phyloP scores from a whole-genome alignment of 2,113 vertebrate species.

The Oryzias curvinotus region DNA sequence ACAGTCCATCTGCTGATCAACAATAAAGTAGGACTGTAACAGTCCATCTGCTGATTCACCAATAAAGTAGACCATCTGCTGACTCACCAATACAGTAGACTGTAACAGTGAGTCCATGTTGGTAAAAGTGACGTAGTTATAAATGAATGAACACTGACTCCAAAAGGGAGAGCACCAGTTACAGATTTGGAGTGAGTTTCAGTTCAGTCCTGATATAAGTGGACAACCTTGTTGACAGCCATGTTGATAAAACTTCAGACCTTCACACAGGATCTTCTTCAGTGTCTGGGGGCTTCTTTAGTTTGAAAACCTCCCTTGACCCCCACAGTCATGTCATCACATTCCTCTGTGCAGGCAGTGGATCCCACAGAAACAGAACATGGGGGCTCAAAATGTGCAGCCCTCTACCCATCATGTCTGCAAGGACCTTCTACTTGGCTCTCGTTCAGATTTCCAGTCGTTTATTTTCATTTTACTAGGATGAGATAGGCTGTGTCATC shows the following conservation, averaged over 20 bases:
- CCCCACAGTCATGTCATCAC: constrained; percentile 54
- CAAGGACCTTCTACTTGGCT: constrained; percentile 53
- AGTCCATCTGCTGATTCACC: too few relatives aligned
- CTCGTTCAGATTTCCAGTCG: constrained; percentile 51
- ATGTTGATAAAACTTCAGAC: constrained; percentile 16
- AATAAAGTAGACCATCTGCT: too few relatives aligned
- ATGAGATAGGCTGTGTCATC: constrained; percentile 71
- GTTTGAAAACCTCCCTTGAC: constrained; percentile 36
- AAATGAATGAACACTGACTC: background rate
- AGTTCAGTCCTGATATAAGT: constrained; percentile 20
- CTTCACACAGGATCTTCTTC: constrained; percentile 37
- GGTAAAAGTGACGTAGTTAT: constrained; percentile 4
- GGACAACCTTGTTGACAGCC: constrained; percentile 23
- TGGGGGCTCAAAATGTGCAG: constrained; percentile 42
- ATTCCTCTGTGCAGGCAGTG: constrained; percentile 39
- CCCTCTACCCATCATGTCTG: constrained; percentile 38
- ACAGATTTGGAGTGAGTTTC: constrained; percentile 6
- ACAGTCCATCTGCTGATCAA: too few relatives aligned
- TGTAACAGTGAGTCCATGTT: constrained; percentile 8
- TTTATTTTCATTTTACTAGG: constrained; percentile 71
- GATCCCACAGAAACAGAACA: constrained; percentile 38
- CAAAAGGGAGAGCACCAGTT: constrained; percentile 3
- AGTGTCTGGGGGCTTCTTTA: constrained; percentile 29
- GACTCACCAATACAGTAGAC: constrained; percentile 19
- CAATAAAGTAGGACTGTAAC: too few relatives aligned